Evolutionary conservation across 2,113 vertebrate species (phyloP), one percentile per base, ranked within the genome.

Genomic region (Microcebus lehilahytsara): DNA sequence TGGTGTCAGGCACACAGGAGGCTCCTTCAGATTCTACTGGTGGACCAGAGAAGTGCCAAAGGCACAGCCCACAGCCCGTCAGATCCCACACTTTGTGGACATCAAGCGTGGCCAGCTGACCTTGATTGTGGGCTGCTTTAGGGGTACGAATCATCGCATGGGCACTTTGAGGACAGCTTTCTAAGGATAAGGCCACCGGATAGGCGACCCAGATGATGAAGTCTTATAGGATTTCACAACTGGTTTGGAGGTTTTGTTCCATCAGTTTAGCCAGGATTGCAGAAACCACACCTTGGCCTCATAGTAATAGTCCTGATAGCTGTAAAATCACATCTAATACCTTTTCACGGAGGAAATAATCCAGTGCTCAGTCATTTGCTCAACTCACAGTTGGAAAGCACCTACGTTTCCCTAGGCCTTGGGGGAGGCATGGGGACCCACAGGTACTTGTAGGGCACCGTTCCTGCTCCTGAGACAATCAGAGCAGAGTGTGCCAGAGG

Each of bases 161-260:
- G 42, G 30, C 14, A 40, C 23, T 13, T 60, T 66, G 66, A 6
- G 37, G 83, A 77, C 34, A 92, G 32, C 10, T n/a, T 77, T 69
- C 67, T 58, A 89, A 85, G 37, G 37, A 79, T 12, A 83, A 53
- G 60, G 19, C 17, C 66, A 56, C 27, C 42, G 12, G 23, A 17
- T 40, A 90, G 19, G 14, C n/a, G 51, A 79, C 25, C 37, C 42
- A 12, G 66, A 81, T 20, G 49, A 75, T 88, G 30, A 77, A 20
- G 22, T 62, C 42, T 96, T 91, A 78, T 1, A 62, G 49, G 56
- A 97, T 95, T 93, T 96, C 72, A 94, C 75, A 95, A 83, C 94
- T 78, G 23, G 34, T 93, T 91, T 60, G 56, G 92, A 86, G 56
- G 56, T 40, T 91, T 89, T 89, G 51, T 97, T 80, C 62, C 71